Percentiles rank a stretch among this genome's conserved stretches.
phyloP scores from a whole-genome alignment of 2,797 vertebrate genomes.

The Dermochelys coriacea region DNA sequence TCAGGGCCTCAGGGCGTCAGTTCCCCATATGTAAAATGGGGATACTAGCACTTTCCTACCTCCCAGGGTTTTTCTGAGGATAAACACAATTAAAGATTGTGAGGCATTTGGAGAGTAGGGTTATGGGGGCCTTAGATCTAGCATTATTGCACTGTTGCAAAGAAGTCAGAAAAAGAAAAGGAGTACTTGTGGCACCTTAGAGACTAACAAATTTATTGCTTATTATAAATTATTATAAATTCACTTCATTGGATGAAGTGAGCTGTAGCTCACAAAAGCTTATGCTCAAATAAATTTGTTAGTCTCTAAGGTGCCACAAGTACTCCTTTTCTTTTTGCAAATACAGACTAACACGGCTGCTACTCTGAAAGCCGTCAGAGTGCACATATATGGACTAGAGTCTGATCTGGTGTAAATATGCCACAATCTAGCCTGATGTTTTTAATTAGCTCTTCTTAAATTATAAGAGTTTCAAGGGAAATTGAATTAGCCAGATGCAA shows the following conservation, averaged over 20 bases:
- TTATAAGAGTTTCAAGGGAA: not conserved
- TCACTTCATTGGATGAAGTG: no score
- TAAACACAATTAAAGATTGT: not conserved
- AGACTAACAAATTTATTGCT: no score
- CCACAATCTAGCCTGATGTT: not conserved
- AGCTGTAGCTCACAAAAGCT: no score
- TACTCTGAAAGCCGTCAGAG: no score
- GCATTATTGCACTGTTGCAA: not conserved
- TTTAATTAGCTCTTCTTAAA: not conserved
- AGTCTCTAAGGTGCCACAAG: no score
- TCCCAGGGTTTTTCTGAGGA: not conserved
- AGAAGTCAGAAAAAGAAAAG: no score
- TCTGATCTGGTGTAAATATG: not conserved
- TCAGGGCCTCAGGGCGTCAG: rapidly evolving
- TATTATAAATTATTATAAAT: no score
- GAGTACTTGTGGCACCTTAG: no score
- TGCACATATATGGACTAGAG: not conserved
- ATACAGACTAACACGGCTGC: no score
- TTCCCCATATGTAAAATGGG: not conserved
- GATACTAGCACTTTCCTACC: not conserved
- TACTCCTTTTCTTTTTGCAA: no score
- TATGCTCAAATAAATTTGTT: no score
- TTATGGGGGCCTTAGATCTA: not conserved
- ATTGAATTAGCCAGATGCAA: not conserved
- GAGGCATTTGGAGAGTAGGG: not conserved